Percentiles rank a stretch among this genome's conserved stretches.
phyloP scores from a whole-genome alignment of 92 coral and sea anemone species.

The Metridium senile region DNA sequence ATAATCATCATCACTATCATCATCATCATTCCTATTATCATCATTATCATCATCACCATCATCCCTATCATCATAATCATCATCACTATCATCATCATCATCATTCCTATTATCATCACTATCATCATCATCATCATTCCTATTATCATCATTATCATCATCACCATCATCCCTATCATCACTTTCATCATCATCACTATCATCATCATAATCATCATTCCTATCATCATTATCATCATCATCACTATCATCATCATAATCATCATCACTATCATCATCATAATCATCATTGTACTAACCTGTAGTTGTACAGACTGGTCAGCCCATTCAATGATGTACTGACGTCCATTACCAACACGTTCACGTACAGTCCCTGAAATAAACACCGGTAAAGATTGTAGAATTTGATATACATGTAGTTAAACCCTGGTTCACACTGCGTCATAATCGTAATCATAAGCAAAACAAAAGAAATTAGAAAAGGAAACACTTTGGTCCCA shows the following conservation, averaged over 20 bases:
- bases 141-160: background rate
- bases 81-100: background rate
- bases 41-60: background rate
- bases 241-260: background rate
- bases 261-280: background rate
- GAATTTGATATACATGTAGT: too few relatives aligned
- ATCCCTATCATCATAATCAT: background rate
- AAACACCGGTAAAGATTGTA: too few relatives aligned
- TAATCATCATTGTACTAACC: slow-evolving; percentile 41
- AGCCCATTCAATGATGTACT: slow-evolving; percentile 97
- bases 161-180: background rate
- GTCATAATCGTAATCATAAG: too few relatives aligned
- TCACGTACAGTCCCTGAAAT: slow-evolving; percentile 86
- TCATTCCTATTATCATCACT: background rate
- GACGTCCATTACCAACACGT: slow-evolving; percentile 99
- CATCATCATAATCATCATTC: background rate
- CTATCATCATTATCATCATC: background rate
- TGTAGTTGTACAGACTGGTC: slow-evolving; percentile 88
- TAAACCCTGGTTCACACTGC: too few relatives aligned
- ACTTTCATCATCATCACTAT: background rate
- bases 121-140: background rate
- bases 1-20: background rate
- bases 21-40: background rate
- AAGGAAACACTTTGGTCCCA: too few relatives aligned
- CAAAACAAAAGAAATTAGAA: too few relatives aligned